phyloP scores from a whole-genome alignment of 2,888 invertebrate genomes.

The Ischnus inquisitorius region DNA sequence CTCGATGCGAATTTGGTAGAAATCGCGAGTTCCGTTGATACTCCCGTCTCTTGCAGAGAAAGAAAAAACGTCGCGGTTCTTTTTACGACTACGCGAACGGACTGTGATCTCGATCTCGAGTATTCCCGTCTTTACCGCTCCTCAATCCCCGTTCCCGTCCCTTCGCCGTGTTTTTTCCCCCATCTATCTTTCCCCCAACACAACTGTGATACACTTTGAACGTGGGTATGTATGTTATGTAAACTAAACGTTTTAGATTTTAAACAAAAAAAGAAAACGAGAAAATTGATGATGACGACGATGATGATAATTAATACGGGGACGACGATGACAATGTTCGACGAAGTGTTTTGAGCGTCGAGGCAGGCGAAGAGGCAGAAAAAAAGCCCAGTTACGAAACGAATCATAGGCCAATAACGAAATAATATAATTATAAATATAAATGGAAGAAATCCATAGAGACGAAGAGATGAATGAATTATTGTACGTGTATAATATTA shows the following conservation, averaged over 20 bases:
- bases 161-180: conserved; percentile 70
- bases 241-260: conserved; percentile 82
- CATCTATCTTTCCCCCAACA: conserved; percentile 81
- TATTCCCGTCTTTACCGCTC: conserved; percentile 37
- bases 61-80: conserved; percentile 12
- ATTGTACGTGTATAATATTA: conserved; percentile 84
- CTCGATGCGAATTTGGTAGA: conserved; percentile 21
- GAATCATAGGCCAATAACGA: conserved; percentile 78
- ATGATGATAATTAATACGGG: conserved; percentile 42
- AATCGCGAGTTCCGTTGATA: conserved; percentile 19
- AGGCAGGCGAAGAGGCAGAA: conserved; percentile 47
- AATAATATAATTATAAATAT: conserved; percentile 74
- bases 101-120: conserved; percentile 73
- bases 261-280: conserved; percentile 73
- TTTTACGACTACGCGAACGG: conserved; percentile 71
- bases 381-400: conserved; percentile 78
- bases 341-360: conserved; percentile 6
- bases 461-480: conserved; percentile 75
- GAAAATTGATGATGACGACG: conserved; percentile 67
- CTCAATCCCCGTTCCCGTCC: neutral
- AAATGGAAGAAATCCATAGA: conserved; percentile 79
- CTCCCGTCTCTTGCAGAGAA: conserved; percentile 7
- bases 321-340: conserved; percentile 30
- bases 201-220: conserved; percentile 85
- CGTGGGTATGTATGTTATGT: conserved; percentile 80